Base-by-base conservation (phyloP, 2,797 vertebrate genomes). In the Bovichtus diacanthus region DNA sequence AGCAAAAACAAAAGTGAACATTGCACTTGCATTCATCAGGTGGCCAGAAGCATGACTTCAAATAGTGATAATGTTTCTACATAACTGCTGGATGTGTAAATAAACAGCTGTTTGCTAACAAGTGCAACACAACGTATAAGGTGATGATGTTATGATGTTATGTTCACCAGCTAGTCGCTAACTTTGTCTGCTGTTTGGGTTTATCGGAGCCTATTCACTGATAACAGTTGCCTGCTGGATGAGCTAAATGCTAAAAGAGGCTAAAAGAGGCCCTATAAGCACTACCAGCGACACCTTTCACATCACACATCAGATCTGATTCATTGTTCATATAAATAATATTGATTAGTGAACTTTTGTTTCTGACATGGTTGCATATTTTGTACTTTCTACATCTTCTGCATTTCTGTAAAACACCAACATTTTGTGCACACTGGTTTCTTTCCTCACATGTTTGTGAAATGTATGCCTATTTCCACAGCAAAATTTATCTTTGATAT, bases 401-500 rank as follows among this genome's bases (percentile, higher is more conserved):
- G 13, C 2, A 11, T 43, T 9, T 43, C 13, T 49, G 16, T 29
- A 59, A 38, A 49, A 44, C 13, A 54, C 21, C 1, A 5, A 18
- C 6, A 53, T 53, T 9, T 34, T 21, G 5, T 13, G 7, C 53
- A 50, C 50, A 31, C 4, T 50, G 21, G 3, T 46, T 23, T 60
- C 15, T 64, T 21, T 60, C 21, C 25, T 29, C 10, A 43, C 16
- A 74, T 51, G 34, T 77, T 69, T 81, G 9, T 56, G 31, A 61
- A 82, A 61, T 18, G 36, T 27, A 68, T 47, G n/a, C 36, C 43
- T 61, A 25, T 74, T 56, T 85, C 38, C 66, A 65, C 31, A 69
- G 67, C 18, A 62, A 84, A 76, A 65, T 34, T 7, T 29, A 69
- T 78, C 76, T 74, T 71, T 70, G 55, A 84, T 70, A 82, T 82